A percentile compares a stretch with the other conserved stretches of the same genome.
phyloP scores from a whole-genome alignment of 2,113 vertebrate species.

The Halcyon malimbica region DNA sequence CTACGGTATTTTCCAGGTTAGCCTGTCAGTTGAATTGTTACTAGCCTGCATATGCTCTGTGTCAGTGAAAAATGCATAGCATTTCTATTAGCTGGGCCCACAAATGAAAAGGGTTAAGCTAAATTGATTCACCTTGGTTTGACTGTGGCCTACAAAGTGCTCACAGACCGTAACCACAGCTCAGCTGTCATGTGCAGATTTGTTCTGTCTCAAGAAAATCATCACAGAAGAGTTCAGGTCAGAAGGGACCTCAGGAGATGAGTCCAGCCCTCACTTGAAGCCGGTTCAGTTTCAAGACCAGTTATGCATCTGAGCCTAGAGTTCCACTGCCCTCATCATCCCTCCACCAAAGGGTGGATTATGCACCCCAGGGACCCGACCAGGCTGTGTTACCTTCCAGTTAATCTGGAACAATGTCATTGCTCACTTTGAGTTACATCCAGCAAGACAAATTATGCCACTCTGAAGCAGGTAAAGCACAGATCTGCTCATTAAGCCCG shows the following conservation, averaged over 20 bases:
- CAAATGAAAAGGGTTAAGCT: neutral
- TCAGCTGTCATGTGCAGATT: rapidly evolving
- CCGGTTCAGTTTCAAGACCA: neutral
- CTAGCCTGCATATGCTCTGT: neutral
- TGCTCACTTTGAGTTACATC: neutral
- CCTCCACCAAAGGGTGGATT: rapidly evolving
- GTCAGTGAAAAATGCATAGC: rapidly evolving
- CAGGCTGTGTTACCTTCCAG: neutral
- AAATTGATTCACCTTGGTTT: neutral
- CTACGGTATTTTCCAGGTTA: neutral
- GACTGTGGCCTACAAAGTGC: neutral
- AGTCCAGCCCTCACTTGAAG: neutral
- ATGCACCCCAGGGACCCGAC: neutral
- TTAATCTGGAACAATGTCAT: neutral
- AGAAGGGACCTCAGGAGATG: neutral
- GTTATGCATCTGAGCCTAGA: rapidly evolving
- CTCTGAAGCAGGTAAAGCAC: conserved; percentile 14
- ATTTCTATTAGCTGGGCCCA: neutral
- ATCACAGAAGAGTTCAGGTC: neutral
- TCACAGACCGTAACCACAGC: neutral
- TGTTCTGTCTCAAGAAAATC: neutral
- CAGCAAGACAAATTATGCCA: conserved; percentile 16
- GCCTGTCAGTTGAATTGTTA: neutral
- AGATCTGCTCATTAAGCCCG: neutral
- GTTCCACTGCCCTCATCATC: neutral